Evolutionary conservation across 2,888 invertebrate genomes (phyloP).

Genomic region (Gymnosoma rotundatum): DNA sequence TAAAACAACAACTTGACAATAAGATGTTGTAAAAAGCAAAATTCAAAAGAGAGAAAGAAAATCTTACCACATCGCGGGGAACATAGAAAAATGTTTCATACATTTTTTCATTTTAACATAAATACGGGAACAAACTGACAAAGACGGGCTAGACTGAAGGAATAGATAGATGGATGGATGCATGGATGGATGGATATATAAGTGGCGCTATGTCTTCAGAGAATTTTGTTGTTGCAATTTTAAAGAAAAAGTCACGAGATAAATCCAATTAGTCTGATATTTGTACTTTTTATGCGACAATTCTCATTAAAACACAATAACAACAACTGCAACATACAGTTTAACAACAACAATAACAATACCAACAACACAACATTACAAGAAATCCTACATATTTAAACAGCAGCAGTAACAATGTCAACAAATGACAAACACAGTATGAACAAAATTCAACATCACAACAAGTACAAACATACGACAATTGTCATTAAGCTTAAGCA

Average conservation of each 20-base stretch:
- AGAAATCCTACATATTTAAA: constrained; percentile 64
- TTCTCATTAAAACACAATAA: constrained; percentile 77
- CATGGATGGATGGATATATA: constrained; percentile 42
- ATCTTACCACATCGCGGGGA: constrained; percentile 17
- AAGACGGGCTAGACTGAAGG: constrained; percentile 16
- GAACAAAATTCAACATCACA: constrained; percentile 37
- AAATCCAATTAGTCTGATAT: constrained; percentile 82
- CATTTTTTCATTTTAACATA: constrained; percentile 31
- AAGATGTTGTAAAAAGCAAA: constrained; percentile 38
- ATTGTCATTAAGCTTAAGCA: constrained; percentile 66
- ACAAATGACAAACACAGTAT: background rate
- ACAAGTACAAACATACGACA: constrained; percentile 53
- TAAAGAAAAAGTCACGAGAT: constrained; percentile 77
- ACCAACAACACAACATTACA: constrained; percentile 49
- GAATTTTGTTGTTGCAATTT: constrained; percentile 46
- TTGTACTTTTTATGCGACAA: constrained; percentile 81
- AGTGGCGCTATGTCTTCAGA: constrained; percentile 64
- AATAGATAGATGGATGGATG: constrained; percentile 24
- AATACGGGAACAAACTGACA: constrained; percentile 40
- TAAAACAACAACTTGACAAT: constrained; percentile 65
- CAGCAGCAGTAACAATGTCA: constrained; percentile 49
- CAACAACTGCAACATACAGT: constrained; percentile 46
- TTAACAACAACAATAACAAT: constrained; percentile 35
- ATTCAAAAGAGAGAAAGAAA: constrained; percentile 33
- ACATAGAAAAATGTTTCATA: constrained; percentile 46